Evolutionary conservation across 2,797 vertebrate genomes (phyloP), one percentile per base, ranked within the genome.

Genomic region (Ara ararauna): DNA sequence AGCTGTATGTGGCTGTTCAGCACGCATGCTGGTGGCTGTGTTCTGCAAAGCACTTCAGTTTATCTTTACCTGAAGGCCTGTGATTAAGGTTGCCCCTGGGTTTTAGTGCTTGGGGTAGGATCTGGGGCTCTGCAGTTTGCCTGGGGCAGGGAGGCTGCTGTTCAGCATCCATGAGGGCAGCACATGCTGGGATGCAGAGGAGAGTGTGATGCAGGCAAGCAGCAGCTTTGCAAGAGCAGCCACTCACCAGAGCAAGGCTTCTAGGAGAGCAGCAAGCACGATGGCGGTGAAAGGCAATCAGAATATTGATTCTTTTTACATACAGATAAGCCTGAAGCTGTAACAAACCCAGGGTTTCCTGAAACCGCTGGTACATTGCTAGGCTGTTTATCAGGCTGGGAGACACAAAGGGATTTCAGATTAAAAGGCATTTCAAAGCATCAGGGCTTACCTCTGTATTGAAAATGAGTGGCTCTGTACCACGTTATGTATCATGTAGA

Each of bases 261-360:
- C 88, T 56, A 56, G 38, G 53, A 90, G 87, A 92, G 13, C 60
- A 91, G 62, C 65, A 22, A 95, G 78, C 61, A 47, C 0, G 2
- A 20, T 10, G 42, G 72, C 89, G 80, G 74, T 36, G 64, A 92
- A 96, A 97, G 85, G 73, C 92, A 94, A 92, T 94, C 88, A 65
- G 90, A 90, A 77, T 93, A 97, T 94, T 80, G 94, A 94, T 94
- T 95, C 88, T 83, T 95, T 95, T 76, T 94, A 87, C 66, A 51
- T 77, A 74, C 56, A 72, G 80, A 93, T 90, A 95, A 94, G 91
- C 91, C 88, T 36, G 75, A 80, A 93, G 88, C 94, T 87, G 84
- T 95, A 90, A 94, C 61, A 93, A 94, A 85, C 72, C 51, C 66
- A n/a, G 81, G 34, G 42, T 89, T 96, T 94, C 88, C 88, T 96